Evolutionary conservation across 2,888 invertebrate genomes (phyloP).

Genomic region (Mongoloraphidia duomilia): DNA sequence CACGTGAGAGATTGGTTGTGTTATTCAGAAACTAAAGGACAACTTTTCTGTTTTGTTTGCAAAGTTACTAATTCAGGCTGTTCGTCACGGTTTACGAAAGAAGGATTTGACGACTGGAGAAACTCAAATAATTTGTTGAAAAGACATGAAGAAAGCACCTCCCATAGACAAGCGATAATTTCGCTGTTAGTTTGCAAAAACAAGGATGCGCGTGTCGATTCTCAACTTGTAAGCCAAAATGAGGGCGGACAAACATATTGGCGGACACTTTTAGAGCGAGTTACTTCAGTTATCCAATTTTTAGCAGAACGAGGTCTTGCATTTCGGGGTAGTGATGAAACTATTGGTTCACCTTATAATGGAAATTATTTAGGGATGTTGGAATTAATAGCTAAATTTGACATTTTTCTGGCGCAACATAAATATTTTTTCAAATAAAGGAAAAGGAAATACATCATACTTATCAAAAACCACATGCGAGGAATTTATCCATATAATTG

Average conservation of each 20-base stretch:
- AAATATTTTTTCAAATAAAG: conserved; percentile 1
- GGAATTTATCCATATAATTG: conserved; percentile 6
- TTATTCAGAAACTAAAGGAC: conserved; percentile 6
- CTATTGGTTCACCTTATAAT: conserved; percentile 7
- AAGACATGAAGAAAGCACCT: conserved; percentile 6
- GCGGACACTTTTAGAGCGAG: conserved; percentile 4
- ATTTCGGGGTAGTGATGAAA: conserved; percentile 6
- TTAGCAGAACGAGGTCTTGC: conserved; percentile 9
- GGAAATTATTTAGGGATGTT: conserved; percentile 9
- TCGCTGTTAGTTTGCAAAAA: conserved; percentile 6
- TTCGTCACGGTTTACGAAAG: conserved; percentile 8
- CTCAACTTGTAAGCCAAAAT: conserved; percentile 2
- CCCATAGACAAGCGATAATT: conserved; percentile 10
- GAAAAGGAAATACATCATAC: conserved; percentile 6
- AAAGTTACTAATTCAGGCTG: conserved; percentile 3
- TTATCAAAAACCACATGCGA: conserved; percentile 8
- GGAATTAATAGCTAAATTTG: conserved; percentile 9
- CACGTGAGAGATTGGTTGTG: conserved; percentile 7
- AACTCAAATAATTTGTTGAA: conserved; percentile 3
- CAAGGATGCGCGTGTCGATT: conserved; percentile 8
- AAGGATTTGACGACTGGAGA: conserved; percentile 7
- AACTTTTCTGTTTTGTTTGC: conserved; percentile 8
- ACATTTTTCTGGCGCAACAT: conserved; percentile 6
- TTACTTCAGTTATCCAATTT: conserved; percentile 8
- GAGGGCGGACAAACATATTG: conserved; percentile 9